These are phyloP conservation scores for Stenchaetothrips biformis DNA, from an alignment of 2,888 invertebrate genomes.

Conservation along the genomic window DNA sequence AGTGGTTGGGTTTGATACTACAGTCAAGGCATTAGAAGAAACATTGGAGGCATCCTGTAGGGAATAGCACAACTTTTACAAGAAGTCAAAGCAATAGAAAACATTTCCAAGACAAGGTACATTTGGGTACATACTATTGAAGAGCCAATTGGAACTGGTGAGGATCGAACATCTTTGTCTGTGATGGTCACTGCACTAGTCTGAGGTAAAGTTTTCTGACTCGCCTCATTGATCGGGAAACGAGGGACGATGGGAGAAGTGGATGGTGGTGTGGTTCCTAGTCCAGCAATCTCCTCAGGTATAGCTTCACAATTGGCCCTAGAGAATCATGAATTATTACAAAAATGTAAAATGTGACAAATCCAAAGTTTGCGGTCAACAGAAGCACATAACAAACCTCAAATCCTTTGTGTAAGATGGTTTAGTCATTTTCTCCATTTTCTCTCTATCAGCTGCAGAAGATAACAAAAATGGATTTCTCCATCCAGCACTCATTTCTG, in stretches of 20 bases:
- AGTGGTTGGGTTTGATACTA: background rate
- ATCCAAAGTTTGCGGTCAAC: background rate
- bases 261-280: slow-evolving; percentile 64
- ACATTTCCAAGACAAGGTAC: too few relatives aligned
- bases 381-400: slow-evolving; percentile 44
- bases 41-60: too few relatives aligned
- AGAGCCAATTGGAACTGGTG: too few relatives aligned
- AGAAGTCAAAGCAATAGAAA: too few relatives aligned
- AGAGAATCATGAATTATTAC: slow-evolving; percentile 31
- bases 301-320: slow-evolving; percentile 84
- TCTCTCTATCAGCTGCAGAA: slow-evolving; percentile 43
- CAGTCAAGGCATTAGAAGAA: too few relatives aligned
- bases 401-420: slow-evolving; percentile 65
- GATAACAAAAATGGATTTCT: slow-evolving; percentile 60
- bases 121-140: too few relatives aligned
- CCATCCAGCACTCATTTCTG: slow-evolving; percentile 88
- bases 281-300: slow-evolving; percentile 76
- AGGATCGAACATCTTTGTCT: too few relatives aligned
- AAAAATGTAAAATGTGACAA: background rate
- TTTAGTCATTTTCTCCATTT: slow-evolving; percentile 57
- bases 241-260: background rate
- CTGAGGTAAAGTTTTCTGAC: background rate
- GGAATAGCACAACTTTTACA: too few relatives aligned
- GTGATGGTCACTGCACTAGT: background rate
- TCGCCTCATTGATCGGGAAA: background rate